A percentile compares a stretch with the other conserved stretches of the same genome.
These are phyloP conservation scores for Drosophila oshimai DNA, from an alignment of 1,140 invertebrate species.

Conservation along the genomic window DNA sequence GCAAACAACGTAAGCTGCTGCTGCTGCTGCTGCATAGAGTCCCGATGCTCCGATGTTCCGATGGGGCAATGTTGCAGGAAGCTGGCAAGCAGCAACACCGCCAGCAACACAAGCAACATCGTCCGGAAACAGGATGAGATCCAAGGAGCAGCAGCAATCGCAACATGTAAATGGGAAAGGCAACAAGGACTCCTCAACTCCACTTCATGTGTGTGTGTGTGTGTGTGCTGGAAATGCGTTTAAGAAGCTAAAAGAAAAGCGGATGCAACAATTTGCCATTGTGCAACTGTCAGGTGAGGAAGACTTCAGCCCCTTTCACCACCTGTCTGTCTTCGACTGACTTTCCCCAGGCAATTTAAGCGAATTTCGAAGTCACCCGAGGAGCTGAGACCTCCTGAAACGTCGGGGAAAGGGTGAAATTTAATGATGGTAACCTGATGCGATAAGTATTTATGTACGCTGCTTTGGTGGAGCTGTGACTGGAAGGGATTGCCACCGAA, in stretches of 20 bases:
- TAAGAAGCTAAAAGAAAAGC: constrained; percentile 70
- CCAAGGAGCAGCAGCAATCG: constrained; percentile 35
- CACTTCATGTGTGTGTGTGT: not conserved
- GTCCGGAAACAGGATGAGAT: constrained; percentile 36
- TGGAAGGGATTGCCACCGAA: not conserved
- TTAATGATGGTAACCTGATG: constrained; percentile 30
- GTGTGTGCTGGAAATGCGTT: constrained; percentile 50
- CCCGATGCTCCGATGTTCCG: not conserved
- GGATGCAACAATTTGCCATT: constrained; percentile 70
- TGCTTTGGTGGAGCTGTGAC: not conserved
- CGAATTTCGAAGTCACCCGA: constrained; percentile 58
- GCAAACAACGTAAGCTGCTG: constrained; percentile 65
- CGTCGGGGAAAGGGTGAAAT: not conserved
- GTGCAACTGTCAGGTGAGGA: constrained; percentile 36
- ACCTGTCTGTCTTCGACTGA: constrained; percentile 26
- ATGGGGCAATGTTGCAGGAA: constrained; percentile 51
- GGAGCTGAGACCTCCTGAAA: not conserved
- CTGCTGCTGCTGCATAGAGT: constrained; percentile 7
- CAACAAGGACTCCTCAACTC: no score
- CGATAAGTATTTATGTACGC: constrained; percentile 24
- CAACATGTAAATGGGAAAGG: constrained; percentile 40
- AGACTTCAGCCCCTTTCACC: not conserved
- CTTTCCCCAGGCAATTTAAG: constrained; percentile 63
- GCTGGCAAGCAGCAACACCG: constrained; percentile 30
- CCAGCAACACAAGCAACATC: constrained; percentile 13